Percentiles rank a stretch among this genome's conserved stretches.
These are phyloP conservation scores for Aphelocoma coerulescens DNA, from an alignment of 2,113 vertebrate genomes.

Conservation along the genomic window DNA sequence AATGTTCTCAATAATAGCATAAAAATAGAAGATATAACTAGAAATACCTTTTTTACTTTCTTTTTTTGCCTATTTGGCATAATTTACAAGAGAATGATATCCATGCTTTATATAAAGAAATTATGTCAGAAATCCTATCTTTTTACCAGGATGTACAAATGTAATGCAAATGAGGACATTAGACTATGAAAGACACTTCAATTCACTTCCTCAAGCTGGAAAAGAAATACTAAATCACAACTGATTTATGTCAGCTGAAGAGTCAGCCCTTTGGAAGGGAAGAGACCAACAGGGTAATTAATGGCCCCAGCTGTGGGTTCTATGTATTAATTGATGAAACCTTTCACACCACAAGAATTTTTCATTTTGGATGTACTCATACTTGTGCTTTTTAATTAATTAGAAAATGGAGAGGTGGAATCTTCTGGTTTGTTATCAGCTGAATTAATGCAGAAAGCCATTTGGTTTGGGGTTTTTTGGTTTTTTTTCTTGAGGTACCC, in stretches of 20 bases:
- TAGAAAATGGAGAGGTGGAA: constrained; percentile 2
- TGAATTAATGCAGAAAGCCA: not conserved
- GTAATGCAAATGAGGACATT: not conserved
- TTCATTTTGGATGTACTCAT: constrained; percentile 22
- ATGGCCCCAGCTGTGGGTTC: not conserved
- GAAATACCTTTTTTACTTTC: not conserved
- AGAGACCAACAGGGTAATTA: constrained; percentile 1
- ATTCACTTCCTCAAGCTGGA: not conserved
- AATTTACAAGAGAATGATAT: not conserved
- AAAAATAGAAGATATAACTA: not conserved
- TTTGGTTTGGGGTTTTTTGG: not conserved
- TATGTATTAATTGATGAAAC: constrained; percentile 1
- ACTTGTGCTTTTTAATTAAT: constrained; percentile 11
- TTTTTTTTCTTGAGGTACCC: not conserved
- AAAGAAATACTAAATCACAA: not conserved
- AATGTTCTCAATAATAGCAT: not conserved
- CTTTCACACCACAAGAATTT: not conserved
- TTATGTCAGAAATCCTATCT: not conserved
- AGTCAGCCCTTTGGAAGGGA: not conserved
- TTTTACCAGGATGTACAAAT: not conserved
- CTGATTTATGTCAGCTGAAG: not conserved
- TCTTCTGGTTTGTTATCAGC: not conserved
- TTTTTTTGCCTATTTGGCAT: not conserved
- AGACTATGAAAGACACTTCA: not conserved
- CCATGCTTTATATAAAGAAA: not conserved